Base-by-base conservation (phyloP, 2,113 vertebrate genomes). In the Thalassarche chlororhynchos region DNA sequence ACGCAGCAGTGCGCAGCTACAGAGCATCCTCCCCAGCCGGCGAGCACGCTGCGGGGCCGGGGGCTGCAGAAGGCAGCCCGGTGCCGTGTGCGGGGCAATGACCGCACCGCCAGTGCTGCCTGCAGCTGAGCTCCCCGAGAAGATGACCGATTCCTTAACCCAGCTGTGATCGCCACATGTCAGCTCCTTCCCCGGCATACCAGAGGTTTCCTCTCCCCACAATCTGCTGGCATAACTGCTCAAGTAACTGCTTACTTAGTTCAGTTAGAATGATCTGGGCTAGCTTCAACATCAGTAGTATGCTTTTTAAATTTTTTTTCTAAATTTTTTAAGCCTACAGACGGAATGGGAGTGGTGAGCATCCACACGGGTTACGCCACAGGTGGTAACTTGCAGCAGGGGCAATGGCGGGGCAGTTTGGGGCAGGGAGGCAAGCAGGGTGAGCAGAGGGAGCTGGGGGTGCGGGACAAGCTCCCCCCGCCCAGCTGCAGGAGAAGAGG, bases 21-120 rank as follows among this genome's bases (percentile, higher is more conserved):
- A 17, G 11, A 78, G 42, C 31, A 42, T 8, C 31, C 17, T 64
- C 17, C 44, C 17, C 23, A 52, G 34, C 31, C 8, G 0, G 25
- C 0, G 0, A 47, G 44, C 17, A 24, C 0, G 2, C 18, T 12
- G 16, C 15, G 31, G 36, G 23, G 29, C 46, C 2, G 2, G 7
- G 23, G n/a, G 24, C 52, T 58, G 51, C 42, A 61, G n/a, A 81
- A 89, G 40, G 44, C 40, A 81, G 54, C 15, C 31, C 2, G 0
- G 11, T 46, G 21, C 28, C 8, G 3, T 7, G 36, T 0, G 0
- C 8, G 5, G 7, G 40, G 34, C 7, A 5, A 9, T 11, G 23
- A 25, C 36, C 0, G 2, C 4, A 4, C 44, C 4, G 3, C 54
- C 0, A 0, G 18, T 14, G 44, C 26, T 85, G 31, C 54, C 38